Percentiles rank a stretch among this genome's conserved stretches.
These are phyloP conservation scores for Polypedilum vanderplanki DNA, from an alignment of 1,140 invertebrate species.

Conservation along the genomic window DNA sequence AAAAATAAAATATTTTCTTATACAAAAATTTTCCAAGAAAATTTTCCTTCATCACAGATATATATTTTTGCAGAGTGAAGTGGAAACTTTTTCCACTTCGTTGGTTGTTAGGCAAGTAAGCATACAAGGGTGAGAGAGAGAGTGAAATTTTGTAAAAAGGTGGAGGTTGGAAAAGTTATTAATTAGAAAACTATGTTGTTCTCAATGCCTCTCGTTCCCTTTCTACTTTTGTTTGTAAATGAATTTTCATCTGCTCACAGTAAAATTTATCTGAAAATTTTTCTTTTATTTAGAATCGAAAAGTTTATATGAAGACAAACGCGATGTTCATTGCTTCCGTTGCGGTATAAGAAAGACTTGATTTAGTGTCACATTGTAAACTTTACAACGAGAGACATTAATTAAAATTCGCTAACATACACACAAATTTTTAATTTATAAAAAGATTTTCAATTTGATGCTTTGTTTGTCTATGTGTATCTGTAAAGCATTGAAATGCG, in stretches of 20 bases:
- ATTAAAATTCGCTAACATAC: background rate
- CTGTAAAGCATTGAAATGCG: too few relatives aligned
- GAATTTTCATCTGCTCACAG: background rate
- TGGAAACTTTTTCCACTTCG: constrained; percentile 3
- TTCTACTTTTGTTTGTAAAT: background rate
- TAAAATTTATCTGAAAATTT: background rate
- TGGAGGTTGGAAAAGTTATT: constrained; percentile 14
- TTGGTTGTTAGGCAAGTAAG: constrained; percentile 10
- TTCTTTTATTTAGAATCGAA: background rate
- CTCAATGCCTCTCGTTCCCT: background rate
- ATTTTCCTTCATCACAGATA: background rate
- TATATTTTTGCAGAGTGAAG: constrained; percentile 9
- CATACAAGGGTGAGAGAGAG: background rate
- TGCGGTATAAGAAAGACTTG: background rate
- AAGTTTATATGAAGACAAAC: background rate
- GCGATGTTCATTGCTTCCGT: background rate
- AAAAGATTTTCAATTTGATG: too few relatives aligned
- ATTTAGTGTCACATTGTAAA: constrained; percentile 6
- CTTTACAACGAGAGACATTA: background rate
- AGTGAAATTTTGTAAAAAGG: background rate
- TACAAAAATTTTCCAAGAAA: background rate
- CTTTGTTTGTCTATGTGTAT: too few relatives aligned
- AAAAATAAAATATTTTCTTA: constrained; percentile 8
- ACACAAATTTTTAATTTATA: too few relatives aligned
- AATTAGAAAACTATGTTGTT: constrained; percentile 28